Conservation (phyloP, 2,113 vertebrate species). For the Picathartes gymnocephalus region DNA sequence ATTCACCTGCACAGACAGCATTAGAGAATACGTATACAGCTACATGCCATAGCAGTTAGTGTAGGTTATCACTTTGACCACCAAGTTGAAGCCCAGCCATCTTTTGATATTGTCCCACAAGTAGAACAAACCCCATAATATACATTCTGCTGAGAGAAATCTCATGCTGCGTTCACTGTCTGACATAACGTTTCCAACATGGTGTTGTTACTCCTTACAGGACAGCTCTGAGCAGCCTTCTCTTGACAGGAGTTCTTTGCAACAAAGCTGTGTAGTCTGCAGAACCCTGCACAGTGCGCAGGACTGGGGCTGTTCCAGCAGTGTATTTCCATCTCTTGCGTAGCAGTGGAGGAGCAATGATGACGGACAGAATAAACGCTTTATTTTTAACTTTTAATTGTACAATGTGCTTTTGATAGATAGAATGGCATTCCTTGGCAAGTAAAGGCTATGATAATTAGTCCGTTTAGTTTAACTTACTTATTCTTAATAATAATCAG, state of each 20-base stretch:
- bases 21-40: background rate
- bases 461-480: background rate
- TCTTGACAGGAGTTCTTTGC: background rate
- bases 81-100: background rate
- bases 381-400: background rate
- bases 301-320: background rate
- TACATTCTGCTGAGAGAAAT: background rate
- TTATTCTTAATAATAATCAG: constrained; percentile 6
- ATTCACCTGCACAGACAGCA: background rate
- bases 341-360: background rate
- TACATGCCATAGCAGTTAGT: background rate
- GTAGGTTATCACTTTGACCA: background rate
- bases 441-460: background rate
- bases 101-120: background rate
- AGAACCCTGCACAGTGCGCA: rapidly evolving
- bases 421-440: background rate
- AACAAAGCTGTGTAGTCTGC: background rate
- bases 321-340: background rate
- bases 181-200: background rate
- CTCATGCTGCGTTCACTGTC: rapidly evolving
- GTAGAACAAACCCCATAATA: background rate
- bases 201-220: rapidly evolving
- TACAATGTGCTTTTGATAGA: background rate
- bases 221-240: background rate
- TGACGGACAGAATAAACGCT: background rate